Conservation (phyloP, 2,888 invertebrate species). For the Mythimna impura region DNA sequence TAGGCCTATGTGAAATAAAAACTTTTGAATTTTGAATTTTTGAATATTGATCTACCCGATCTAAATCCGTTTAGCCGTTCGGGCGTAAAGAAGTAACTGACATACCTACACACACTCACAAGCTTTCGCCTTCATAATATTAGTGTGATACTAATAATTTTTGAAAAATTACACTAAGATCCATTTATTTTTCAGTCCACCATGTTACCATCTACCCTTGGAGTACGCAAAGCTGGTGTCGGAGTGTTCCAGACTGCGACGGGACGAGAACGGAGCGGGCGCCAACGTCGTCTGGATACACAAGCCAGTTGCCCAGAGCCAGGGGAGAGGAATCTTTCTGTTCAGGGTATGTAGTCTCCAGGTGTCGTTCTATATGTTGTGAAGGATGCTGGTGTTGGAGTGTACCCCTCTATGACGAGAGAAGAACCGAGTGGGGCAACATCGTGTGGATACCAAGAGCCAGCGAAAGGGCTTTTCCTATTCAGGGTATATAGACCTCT, state of each 20-base stretch:
- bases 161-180: no score
- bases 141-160: no score
- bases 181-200: conserved; percentile 89
- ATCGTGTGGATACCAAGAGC: conserved; percentile 96
- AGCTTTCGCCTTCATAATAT: no score
- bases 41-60: no score
- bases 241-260: conserved; percentile 92
- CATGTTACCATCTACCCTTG: conserved; percentile 95
- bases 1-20: no score
- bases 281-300: conserved; percentile 94
- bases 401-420: conserved; percentile 91
- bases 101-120: no score
- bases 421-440: conserved; percentile 82
- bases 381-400: conserved; percentile 93
- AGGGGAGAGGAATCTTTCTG: conserved; percentile 95
- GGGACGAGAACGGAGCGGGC: conserved; percentile 83
- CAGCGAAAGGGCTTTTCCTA: conserved; percentile 94
- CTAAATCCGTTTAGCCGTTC: no score
- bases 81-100: no score
- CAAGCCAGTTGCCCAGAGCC: conserved; percentile 96
- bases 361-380: not conserved
- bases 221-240: conserved; percentile 96
- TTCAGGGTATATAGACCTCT: conserved; percentile 85
- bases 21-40: no score
- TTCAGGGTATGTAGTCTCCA: conserved; percentile 91